A percentile compares a stretch with the other conserved stretches of the same genome.
Evolutionary conservation across 2,888 invertebrate species (phyloP).

Genomic region (Iselma pallidipennis): DNA sequence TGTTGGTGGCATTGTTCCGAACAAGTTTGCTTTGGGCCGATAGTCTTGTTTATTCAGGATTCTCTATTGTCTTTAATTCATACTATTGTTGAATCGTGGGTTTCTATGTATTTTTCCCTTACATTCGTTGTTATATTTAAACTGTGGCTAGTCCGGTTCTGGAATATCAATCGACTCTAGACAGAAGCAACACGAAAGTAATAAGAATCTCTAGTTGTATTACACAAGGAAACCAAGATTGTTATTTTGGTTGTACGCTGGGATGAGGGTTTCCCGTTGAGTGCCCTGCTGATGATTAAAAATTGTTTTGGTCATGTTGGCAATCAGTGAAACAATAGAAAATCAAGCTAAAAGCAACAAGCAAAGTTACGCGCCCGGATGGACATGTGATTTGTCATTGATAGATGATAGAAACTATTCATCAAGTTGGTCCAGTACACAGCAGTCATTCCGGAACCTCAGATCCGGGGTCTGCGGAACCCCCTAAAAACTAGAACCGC

Average conservation of each 20-base stretch:
- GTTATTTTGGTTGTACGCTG: not conserved
- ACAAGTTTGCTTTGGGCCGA: not conserved
- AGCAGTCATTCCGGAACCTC: conserved; percentile 37
- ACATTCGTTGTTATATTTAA: not conserved
- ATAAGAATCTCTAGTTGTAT: too few relatives aligned
- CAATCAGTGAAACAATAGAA: conserved; percentile 37
- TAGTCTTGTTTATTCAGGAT: not conserved
- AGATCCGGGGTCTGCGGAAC: conserved; percentile 31
- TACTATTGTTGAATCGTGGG: not conserved
- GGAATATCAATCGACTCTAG: not conserved
- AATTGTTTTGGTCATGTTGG: conserved; percentile 22
- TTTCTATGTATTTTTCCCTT: not conserved
- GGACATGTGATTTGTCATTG: conserved; percentile 57
- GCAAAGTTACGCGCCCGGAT: conserved; percentile 40
- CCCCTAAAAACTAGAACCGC: conserved; percentile 26
- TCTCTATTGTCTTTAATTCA: not conserved
- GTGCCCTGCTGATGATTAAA: conserved; percentile 5
- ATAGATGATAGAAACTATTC: conserved; percentile 55
- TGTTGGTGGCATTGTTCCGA: not conserved
- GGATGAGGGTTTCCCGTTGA: conserved; percentile 2
- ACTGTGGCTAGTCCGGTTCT: not conserved
- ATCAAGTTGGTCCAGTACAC: conserved; percentile 50
- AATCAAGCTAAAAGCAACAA: conserved; percentile 32
- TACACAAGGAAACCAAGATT: too few relatives aligned
- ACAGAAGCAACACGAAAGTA: not conserved